Evolutionary conservation across 2,888 invertebrate genomes (phyloP).

Genomic region (Hyles lineata): DNA sequence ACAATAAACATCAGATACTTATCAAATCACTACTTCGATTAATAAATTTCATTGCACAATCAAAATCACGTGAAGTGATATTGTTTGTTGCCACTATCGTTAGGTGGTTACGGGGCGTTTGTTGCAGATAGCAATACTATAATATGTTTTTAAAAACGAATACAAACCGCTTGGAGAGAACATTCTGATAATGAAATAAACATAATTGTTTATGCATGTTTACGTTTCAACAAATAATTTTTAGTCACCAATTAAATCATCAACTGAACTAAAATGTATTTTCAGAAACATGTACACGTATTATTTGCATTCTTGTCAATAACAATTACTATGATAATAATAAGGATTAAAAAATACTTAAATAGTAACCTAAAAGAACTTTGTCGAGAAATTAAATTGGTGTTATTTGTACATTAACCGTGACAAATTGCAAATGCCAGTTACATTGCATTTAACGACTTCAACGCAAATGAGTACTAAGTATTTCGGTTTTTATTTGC

Average conservation of each 20-base stretch:
- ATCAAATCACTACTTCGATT: conserved; percentile 38
- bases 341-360: not conserved
- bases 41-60: conserved; percentile 40
- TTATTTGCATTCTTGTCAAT: not conserved
- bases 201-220: not conserved
- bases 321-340: not conserved
- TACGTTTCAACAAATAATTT: not conserved
- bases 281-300: not conserved
- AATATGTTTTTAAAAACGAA: conserved; percentile 5
- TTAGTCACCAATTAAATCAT: not conserved
- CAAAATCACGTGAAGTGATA: conserved; percentile 37
- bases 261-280: not conserved
- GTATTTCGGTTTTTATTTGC: too few species aligned
- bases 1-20: conserved; percentile 39
- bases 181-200: not conserved
- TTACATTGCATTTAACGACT: conserved; percentile 25
- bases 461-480: too few species aligned
- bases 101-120: conserved; percentile 28
- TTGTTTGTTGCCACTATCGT: conserved; percentile 28
- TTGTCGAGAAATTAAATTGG: too few species aligned
- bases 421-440: not conserved
- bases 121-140: conserved; percentile 22
- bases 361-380: too few species aligned
- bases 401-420: not conserved
- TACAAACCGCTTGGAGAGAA: not conserved